phyloP scores from a whole-genome alignment of 1,140 invertebrate species.

The Zaprionus vittiger region DNA sequence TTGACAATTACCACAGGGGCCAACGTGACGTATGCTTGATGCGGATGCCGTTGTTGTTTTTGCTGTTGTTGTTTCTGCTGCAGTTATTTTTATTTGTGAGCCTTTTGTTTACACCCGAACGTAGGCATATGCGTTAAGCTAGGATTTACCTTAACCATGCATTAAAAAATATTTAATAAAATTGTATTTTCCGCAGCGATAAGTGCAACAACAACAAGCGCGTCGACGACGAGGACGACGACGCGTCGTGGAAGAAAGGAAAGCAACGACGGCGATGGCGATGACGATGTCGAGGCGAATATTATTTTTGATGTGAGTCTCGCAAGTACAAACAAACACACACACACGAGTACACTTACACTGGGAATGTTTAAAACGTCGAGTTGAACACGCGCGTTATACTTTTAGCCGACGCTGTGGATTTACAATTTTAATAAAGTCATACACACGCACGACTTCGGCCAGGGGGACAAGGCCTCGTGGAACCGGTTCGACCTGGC shows the following conservation, averaged over 20 bases:
- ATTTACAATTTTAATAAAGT: constrained; percentile 76
- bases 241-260: constrained; percentile 1
- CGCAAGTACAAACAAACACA: neutral
- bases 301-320: constrained; percentile 59
- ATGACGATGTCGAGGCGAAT: constrained; percentile 28
- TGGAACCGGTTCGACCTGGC: constrained; percentile 27
- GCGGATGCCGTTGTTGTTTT: constrained; percentile 30
- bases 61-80: constrained; percentile 15
- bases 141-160: constrained; percentile 58
- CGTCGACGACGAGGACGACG: constrained; percentile 1
- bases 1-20: constrained; percentile 56
- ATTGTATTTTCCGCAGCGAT: constrained; percentile 55
- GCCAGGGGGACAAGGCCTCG: constrained; percentile 33
- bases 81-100: constrained; percentile 22
- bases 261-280: neutral
- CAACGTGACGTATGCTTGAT: constrained; percentile 49
- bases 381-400: constrained; percentile 63
- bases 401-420: constrained; percentile 42
- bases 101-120: constrained; percentile 6
- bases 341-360: constrained; percentile 58
- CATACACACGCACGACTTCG: constrained; percentile 67
- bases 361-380: constrained; percentile 56
- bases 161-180: constrained; percentile 55
- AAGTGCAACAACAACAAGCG: constrained; percentile 33
- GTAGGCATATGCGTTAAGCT: constrained; percentile 46